Evolutionary conservation across 2,888 invertebrate genomes (phyloP), one percentile per base, ranked within the genome.

Genomic region (Exephanes ischioxanthus): DNA sequence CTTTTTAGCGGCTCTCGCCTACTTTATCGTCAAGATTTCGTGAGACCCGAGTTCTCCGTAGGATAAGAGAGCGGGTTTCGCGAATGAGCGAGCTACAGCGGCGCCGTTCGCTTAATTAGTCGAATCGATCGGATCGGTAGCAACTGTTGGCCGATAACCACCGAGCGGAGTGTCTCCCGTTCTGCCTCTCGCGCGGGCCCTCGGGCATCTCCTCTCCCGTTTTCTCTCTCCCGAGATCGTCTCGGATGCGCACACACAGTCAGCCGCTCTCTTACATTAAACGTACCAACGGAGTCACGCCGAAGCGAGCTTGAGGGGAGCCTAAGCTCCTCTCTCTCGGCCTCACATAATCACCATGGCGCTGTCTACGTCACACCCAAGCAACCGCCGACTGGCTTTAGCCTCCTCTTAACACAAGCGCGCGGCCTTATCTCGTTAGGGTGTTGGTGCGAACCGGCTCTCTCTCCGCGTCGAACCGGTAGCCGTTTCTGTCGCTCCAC

Each of bases 371-470:
- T 26, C 26, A 1, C 26, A 26, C 26, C 26, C 26, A 1, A 26
- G 26, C 26, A 26, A 26, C 26, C 26, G 26, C 26, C 26, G 26
- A 1, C 26, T 2, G 26, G 26, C 1, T 1, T 26, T 26, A 26
- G 26, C 26, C 26, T 26, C 26, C 26, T 26, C 26, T 26, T 1
- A 11, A n/a, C 73, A 61, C 73, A 61, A 58, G 58, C 19, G 22
- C 61, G 26, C 26, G 11, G 45, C 16, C 45, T 73, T 73, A 73
- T 70, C 53, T 63, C 73, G 68, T 26, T 68, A 33, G 58, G 75
- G 79, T 83, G 79, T 85, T 80, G 85, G 87, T 87, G 75, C 75
- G 78, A 87, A 77, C 87, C 78, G 83, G 85, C 84, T 86, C 48
- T 48, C 61, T 58, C 22, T 45, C 48, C 22, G 26, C 30, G 63